Base-by-base conservation (phyloP, 2,888 invertebrate genomes). In the Erebia palarica region DNA sequence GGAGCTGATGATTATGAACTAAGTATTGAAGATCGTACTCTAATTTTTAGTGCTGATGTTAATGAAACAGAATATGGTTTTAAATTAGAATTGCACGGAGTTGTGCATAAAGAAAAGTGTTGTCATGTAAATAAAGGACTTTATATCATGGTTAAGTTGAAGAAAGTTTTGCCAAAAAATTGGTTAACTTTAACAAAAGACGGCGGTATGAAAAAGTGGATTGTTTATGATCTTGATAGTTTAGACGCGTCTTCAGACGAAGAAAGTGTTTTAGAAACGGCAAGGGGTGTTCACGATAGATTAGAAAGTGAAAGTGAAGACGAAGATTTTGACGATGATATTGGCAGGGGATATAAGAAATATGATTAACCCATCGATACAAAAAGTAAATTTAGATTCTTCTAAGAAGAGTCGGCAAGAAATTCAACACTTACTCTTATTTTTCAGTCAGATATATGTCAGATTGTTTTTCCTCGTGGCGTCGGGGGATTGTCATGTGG, bases 11-110 rank as follows among this genome's bases (percentile, higher is more conserved):
- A 79, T 1, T 94, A 93, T 67, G 73, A 82, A 13, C n/a, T 93
- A 2, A 73, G 78, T 13, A 86, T 90, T 0, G 75, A 80, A 18
- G 84, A 85, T 0, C 81, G 83, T 11, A 69, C 72, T 1, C 55
- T 94, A 1, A 78, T 80, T 51, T 93, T 93, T 74, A 74, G 75
- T 8, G 81, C 89, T 0, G 65, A 74, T 5, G 77, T 81, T 0
- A 82, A 88, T 53, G 85, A 86, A 51, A 80, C 77, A 0, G 73
- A 78, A 14, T 93, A 92, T 66, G 85, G 80, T 1, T 92, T 94
- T 58, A 79, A 89, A 21, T 77, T 93, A 3, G 86, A 90, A 68
- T 70, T 94, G n/a, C 91, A 88, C 57, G 93, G 91, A 0, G 83
- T 86, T 0, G 77, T 93, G 1, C 78, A 88, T 65, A 70, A 71